Evolutionary conservation across 2,113 vertebrate genomes (phyloP).

Genomic region (Hemicordylus capensis): DNA sequence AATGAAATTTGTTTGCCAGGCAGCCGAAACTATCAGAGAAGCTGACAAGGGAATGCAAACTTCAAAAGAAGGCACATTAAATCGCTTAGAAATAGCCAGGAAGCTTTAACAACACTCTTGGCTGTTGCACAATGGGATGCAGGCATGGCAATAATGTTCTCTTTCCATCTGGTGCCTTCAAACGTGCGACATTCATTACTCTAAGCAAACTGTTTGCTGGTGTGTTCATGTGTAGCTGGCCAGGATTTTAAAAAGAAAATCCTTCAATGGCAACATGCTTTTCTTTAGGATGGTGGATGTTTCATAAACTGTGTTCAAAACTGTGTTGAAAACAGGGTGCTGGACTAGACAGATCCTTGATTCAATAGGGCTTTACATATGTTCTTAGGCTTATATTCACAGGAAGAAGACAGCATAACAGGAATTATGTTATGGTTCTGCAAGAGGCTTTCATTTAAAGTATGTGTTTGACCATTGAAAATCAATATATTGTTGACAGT

Average conservation of each 20-base stretch:
- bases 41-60: constrained; percentile 57
- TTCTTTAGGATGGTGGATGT: not conserved
- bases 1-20: constrained; percentile 46
- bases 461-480: not conserved
- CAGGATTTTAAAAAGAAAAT: constrained; percentile 54
- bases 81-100: constrained; percentile 66
- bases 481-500: not conserved
- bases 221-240: constrained; percentile 62
- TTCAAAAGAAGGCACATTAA: constrained; percentile 57
- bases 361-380: not conserved
- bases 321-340: not conserved
- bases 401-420: not conserved
- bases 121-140: constrained; percentile 63
- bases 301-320: not conserved
- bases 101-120: constrained; percentile 67
- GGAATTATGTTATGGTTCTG: not conserved
- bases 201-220: constrained; percentile 66
- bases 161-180: constrained; percentile 69
- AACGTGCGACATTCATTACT: constrained; percentile 65
- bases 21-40: constrained; percentile 54
- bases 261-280: not conserved
- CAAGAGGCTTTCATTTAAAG: not conserved
- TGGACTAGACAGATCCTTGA: not conserved
- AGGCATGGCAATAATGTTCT: constrained; percentile 68
- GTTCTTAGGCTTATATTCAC: not conserved